phyloP scores from a whole-genome alignment of 2,888 invertebrate species.

The Apamea sordens region DNA sequence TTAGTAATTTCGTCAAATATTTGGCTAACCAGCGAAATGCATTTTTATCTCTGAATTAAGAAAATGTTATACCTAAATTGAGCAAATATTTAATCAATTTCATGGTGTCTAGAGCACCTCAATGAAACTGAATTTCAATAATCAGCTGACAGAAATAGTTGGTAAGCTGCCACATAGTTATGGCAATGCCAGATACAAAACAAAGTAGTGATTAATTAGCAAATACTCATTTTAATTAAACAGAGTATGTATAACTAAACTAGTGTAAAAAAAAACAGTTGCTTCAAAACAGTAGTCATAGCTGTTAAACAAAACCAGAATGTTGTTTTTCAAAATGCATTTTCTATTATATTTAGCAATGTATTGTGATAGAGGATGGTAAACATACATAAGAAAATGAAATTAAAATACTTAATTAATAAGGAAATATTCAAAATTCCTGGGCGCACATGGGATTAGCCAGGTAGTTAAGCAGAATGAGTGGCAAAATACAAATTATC shows the following conservation, averaged over 20 bases:
- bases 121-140: slow-evolving; percentile 8
- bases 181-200: slow-evolving; percentile 20
- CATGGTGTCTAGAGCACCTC: slow-evolving; percentile 12
- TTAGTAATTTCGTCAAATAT: slow-evolving; percentile 10
- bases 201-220: background rate
- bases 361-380: slow-evolving; percentile 35
- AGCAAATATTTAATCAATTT: slow-evolving; percentile 5
- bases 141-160: slow-evolving; percentile 23
- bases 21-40: slow-evolving; percentile 7
- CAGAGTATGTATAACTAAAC: background rate
- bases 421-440: background rate
- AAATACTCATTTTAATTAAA: background rate
- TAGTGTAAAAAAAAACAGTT: background rate
- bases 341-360: slow-evolving; percentile 22
- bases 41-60: background rate
- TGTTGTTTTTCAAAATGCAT: background rate
- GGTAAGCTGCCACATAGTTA: slow-evolving; percentile 36
- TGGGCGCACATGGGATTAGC: slow-evolving; percentile 12
- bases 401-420: background rate
- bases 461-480: slow-evolving; percentile 29
- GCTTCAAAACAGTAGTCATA: slow-evolving; percentile 12
- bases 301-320: slow-evolving; percentile 22
- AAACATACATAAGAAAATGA: slow-evolving; percentile 4
- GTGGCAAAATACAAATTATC: background rate
- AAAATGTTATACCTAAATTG: background rate